These are phyloP conservation scores for Microctenopoma steveboyesi DNA, from an alignment of 2,797 vertebrate species.

Conservation along the genomic window DNA sequence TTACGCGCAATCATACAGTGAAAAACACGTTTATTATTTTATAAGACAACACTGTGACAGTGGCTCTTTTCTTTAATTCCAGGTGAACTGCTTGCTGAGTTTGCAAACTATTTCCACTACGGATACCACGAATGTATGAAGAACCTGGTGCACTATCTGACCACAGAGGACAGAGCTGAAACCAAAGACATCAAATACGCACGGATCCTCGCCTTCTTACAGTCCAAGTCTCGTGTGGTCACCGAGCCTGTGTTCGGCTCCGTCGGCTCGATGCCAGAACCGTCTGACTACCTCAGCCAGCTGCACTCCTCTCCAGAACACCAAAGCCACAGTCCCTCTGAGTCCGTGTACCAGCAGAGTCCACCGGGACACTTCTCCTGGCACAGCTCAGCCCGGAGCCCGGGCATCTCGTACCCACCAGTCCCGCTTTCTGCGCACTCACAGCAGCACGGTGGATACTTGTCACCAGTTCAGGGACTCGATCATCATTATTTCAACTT, in stretches of 20 bases:
- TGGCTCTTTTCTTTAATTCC: slow-evolving; percentile 29
- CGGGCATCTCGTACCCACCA: slow-evolving; percentile 86
- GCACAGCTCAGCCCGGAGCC: slow-evolving; percentile 86
- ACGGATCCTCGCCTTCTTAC: slow-evolving; percentile 95
- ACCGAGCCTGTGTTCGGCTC: slow-evolving; percentile 89
- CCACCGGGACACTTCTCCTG: slow-evolving; percentile 88
- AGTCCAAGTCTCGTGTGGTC: slow-evolving; percentile 91
- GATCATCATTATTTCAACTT: slow-evolving; percentile 95
- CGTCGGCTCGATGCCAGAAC: slow-evolving; percentile 84
- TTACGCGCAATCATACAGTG: slow-evolving; percentile 14
- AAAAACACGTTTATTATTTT: background rate
- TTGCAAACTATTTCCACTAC: slow-evolving; percentile 98
- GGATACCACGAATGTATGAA: slow-evolving; percentile 99
- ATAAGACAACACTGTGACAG: slow-evolving; percentile 9
- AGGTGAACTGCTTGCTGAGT: slow-evolving; percentile 94
- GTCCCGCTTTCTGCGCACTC: slow-evolving; percentile 83
- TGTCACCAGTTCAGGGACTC: slow-evolving; percentile 90
- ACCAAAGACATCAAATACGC: slow-evolving; percentile 98
- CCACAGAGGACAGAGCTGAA: slow-evolving; percentile 95
- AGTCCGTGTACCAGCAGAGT: slow-evolving; percentile 86
- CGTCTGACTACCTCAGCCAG: slow-evolving; percentile 87
- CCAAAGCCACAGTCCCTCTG: slow-evolving; percentile 83
- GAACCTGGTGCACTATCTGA: slow-evolving; percentile 97
- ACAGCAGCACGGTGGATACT: slow-evolving; percentile 88
- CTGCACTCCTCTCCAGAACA: slow-evolving; percentile 88